phyloP scores from a whole-genome alignment of 2,113 vertebrate genomes.

The Myodes glareolus region DNA sequence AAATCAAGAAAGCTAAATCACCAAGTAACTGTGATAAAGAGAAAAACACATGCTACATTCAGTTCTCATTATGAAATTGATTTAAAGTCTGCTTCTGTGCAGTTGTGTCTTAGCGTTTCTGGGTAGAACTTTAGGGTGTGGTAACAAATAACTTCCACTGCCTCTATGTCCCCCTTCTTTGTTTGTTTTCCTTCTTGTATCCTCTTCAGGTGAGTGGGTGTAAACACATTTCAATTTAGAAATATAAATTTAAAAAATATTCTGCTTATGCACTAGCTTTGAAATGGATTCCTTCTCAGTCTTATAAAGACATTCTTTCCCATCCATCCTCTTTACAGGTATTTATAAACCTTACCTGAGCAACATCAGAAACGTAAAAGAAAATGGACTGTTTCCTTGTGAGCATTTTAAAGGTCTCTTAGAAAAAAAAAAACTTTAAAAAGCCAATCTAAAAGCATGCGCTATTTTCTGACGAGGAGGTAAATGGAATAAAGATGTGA shows the following conservation, averaged over 20 bases:
- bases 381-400: constrained; percentile 32
- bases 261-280: constrained; percentile 6
- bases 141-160: not conserved
- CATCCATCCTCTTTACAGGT: not conserved
- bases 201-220: not conserved
- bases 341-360: constrained; percentile 55
- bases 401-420: constrained; percentile 30
- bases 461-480: not conserved
- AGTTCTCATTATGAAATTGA: not conserved
- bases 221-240: constrained; percentile 41
- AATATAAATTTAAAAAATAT: not conserved
- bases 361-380: constrained; percentile 49
- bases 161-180: not conserved
- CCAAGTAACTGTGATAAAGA: not conserved
- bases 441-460: constrained; percentile 36
- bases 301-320: not conserved
- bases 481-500: constrained; percentile 43
- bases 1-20: not conserved
- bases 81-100: rapidly evolving
- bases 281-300: constrained; percentile 31
- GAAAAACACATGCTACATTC: not conserved
- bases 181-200: not conserved
- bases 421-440: not conserved
- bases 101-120: not conserved
- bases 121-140: not conserved